Evolutionary conservation across 1,140 invertebrate species (phyloP), one percentile per base, ranked within the genome.

Genomic region (Sarcophaga bullata): DNA sequence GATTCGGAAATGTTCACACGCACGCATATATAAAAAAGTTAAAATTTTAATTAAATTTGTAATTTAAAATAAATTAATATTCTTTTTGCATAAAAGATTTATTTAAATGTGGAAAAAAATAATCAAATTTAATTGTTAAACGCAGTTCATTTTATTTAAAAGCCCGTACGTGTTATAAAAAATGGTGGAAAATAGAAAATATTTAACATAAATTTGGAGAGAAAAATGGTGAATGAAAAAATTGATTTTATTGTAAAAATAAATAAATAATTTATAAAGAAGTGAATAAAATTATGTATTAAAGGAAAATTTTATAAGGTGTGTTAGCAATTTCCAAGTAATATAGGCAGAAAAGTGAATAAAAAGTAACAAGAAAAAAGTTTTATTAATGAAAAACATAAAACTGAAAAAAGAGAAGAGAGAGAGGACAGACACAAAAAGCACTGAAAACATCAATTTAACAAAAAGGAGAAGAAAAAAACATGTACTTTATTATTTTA

Each of bases 1-100:
- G 58, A 68, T 68, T 68, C 58, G 58, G 58, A 68, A 68, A 68
- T 68, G 58, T 68, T 68, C 58, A 68, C 58, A 68, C 58, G 58
- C 58, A 68, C 58, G 17, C 19, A 68, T 9, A 68, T 19, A 68
- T 19, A 37, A 4, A 37, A 37, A 37, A 37, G 19, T n/a, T 17
- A 68, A 68, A 68, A 19, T 68, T 68, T n/a, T 68, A 9, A 68
- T n/a, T 17, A 68, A 68, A 68, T 19, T 68, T 68, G 58, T 68
- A 9, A 68, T 19, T 19, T 68, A 68, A 68, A 19, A 52, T 6
- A 52, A 52, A 6, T 10, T 10, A 52, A 52, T 10, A 52, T 37
- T 37, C 25, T 37, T 37, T 37, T 37, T 2, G 25, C 25, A 37
- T 37, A 37, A 37, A 37, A 37, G 25, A 37, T 37, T 37, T 37